Conservation (phyloP, 2,797 vertebrate genomes). For the Benthosema pterotum region DNA sequence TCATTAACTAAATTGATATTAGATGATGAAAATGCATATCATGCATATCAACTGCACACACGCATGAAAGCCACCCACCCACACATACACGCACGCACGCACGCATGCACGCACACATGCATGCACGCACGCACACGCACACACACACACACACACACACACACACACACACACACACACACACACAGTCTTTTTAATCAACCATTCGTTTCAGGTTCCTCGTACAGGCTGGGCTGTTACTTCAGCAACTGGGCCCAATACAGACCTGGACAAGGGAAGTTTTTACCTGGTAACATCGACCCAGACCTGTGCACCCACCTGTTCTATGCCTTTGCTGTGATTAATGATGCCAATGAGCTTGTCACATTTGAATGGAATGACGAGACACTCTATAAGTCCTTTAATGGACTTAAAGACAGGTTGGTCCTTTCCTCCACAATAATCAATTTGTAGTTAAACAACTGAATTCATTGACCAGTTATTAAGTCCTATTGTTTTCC, state of each 20-base stretch:
- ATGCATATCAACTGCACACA: not conserved
- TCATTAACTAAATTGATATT: too few relatives aligned
- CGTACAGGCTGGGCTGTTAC: constrained; percentile 83
- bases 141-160: too few relatives aligned
- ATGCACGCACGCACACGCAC: too few relatives aligned
- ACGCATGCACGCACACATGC: too few relatives aligned
- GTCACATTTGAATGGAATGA: constrained; percentile 78
- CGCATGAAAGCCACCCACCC: not conserved
- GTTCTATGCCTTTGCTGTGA: constrained; percentile 84
- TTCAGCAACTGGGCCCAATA: constrained; percentile 85
- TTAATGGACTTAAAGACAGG: constrained; percentile 80
- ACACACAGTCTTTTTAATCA: not conserved
- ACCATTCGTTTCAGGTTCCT: constrained; percentile 61
- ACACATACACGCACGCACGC: too few relatives aligned
- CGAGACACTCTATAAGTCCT: constrained; percentile 72
- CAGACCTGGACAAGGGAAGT: constrained; percentile 64
- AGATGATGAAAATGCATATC: not conserved
- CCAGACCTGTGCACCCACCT: constrained; percentile 86
- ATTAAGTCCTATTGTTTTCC: too few relatives aligned
- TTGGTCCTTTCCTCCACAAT: constrained; percentile 24
- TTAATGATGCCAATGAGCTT: constrained; percentile 72
- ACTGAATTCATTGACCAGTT: too few relatives aligned
- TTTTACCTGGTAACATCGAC: constrained; percentile 76
- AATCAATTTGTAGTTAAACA: too few relatives aligned
- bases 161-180: too few relatives aligned